Evolutionary conservation across 2,888 invertebrate species (phyloP).

Genomic region (Drosophila anomalata): DNA sequence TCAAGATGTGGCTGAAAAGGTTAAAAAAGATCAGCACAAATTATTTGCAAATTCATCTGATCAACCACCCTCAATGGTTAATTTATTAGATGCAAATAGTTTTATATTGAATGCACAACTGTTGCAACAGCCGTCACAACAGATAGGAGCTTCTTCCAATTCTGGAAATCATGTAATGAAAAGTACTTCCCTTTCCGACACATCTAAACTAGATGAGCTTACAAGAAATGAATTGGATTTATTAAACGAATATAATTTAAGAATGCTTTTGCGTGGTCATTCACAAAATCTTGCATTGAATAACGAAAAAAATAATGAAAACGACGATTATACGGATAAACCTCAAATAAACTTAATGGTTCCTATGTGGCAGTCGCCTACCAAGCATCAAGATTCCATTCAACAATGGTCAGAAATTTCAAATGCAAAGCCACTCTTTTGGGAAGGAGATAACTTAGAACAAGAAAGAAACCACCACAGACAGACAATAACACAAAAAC

Average conservation of each 20-base stretch:
- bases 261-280: slow-evolving; percentile 73
- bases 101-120: slow-evolving; percentile 71
- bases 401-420: slow-evolving; percentile 53
- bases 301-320: slow-evolving; percentile 24
- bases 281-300: slow-evolving; percentile 4
- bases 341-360: slow-evolving; percentile 70
- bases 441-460: slow-evolving; percentile 68
- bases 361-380: slow-evolving; percentile 72
- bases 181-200: slow-evolving; percentile 10
- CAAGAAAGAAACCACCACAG: slow-evolving; percentile 65
- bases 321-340: slow-evolving; percentile 67
- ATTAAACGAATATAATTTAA: slow-evolving; percentile 77
- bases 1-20: slow-evolving; percentile 72
- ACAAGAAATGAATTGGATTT: slow-evolving; percentile 61
- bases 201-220: slow-evolving; percentile 37
- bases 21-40: slow-evolving; percentile 73
- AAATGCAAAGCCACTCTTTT: slow-evolving; percentile 61
- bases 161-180: slow-evolving; percentile 3
- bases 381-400: slow-evolving; percentile 32
- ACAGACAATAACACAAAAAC: slow-evolving; percentile 53
- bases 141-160: slow-evolving; percentile 34
- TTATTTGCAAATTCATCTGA: slow-evolving; percentile 39
- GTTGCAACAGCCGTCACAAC: slow-evolving; percentile 61
- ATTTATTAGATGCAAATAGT: slow-evolving; percentile 68
- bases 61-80: slow-evolving; percentile 44